Base-by-base conservation (phyloP, 1,140 invertebrate genomes). In the Archegozetes longisetosus region DNA sequence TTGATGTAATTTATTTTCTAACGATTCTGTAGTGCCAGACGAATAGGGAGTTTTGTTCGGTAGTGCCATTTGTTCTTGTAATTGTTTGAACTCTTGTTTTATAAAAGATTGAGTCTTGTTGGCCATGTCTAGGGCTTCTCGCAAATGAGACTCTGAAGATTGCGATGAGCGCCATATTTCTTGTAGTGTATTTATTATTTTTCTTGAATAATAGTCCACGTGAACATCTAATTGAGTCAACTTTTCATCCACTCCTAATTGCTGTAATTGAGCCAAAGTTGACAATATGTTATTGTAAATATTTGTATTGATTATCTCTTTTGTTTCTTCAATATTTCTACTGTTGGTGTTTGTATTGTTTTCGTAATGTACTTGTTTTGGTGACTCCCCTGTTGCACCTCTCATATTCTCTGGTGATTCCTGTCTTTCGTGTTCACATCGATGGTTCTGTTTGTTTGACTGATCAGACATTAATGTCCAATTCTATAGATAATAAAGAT, bases 1-100 rank as follows among this genome's bases (percentile, higher is more conserved):
- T 14, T 73, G 68, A 0, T 51, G 23, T 3, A 72, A 47, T 64
- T 66, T 68, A 32, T 46, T 55, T 56, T 66, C 61, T 9, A 63
- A 26, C 25, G 57, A 29, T 56, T 70, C 74, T n/a, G 70, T 65
- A 14, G 56, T 54, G 20, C 56, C 51, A 3, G 50, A 26, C n/a
- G 62, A 40, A 32, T 52, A 53, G 0, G 57, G 62, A 13, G 56
- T 47, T 12, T 62, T 27, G 14, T 51, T 61, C 6, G 58, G 50
- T 3, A 58, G 64, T 32, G 61, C 58, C 17, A 66, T 59, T 40
- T 63, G 59, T 17, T 65, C 60, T 25, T 56, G 58, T 1, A 65
- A 46, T 61, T 55, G 54, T 2, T 53, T 13, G 20, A 63, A 55
- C 23, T 60, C 65, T 51, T 61, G 50, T 50, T 60, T 46, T 0